These are phyloP conservation scores for Caiman crocodilus DNA, from an alignment of 2,797 vertebrate genomes.

Conservation along the genomic window DNA sequence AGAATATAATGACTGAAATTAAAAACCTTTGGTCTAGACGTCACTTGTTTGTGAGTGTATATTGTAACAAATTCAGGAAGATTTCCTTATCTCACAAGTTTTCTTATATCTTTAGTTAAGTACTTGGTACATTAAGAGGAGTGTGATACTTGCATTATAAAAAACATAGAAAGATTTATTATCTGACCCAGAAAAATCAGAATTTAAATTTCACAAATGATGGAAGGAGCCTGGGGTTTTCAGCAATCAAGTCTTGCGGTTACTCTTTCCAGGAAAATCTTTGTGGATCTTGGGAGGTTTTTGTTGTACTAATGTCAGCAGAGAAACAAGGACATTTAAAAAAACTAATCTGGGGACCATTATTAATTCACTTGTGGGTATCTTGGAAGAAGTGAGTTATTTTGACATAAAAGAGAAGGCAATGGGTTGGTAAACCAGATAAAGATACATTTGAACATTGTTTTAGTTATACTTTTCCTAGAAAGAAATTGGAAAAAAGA, in stretches of 20 bases:
- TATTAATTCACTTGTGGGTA: not conserved
- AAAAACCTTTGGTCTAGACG: not conserved
- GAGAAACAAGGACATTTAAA: not conserved
- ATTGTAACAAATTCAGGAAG: not conserved
- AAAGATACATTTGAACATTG: not conserved
- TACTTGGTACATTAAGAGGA: not conserved
- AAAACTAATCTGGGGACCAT: not conserved
- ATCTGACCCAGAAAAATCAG: not conserved
- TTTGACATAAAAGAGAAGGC: not conserved
- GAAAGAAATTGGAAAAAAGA: not conserved
- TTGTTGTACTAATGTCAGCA: not conserved
- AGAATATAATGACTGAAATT: too few relatives aligned
- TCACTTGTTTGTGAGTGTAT: not conserved
- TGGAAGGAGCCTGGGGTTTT: not conserved
- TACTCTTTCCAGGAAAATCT: not conserved
- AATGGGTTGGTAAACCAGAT: not conserved
- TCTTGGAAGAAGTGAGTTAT: not conserved
- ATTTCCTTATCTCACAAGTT: not conserved
- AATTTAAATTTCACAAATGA: not conserved
- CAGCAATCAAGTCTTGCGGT: not conserved
- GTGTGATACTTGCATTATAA: not conserved
- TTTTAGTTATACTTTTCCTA: not conserved
- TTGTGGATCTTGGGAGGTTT: not conserved
- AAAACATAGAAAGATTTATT: not conserved
- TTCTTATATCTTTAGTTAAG: not conserved